phyloP scores from a whole-genome alignment of 1,140 invertebrate genomes.

The Drosophila eugracilis region DNA sequence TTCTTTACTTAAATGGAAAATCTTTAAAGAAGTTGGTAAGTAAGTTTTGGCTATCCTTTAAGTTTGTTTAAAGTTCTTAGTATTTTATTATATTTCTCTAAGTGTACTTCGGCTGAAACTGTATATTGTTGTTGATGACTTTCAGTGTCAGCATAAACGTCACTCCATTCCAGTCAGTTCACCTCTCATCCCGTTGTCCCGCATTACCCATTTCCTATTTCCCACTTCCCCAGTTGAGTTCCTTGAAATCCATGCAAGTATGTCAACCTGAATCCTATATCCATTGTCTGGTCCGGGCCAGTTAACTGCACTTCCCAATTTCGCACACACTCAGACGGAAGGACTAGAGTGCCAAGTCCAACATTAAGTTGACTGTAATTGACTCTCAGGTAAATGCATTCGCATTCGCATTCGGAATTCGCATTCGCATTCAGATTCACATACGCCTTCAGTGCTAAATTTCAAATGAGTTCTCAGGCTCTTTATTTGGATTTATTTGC shows the following conservation, averaged over 20 bases:
- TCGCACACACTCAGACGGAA: slow-evolving; percentile 2
- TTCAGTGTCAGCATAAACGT: slow-evolving; percentile 78
- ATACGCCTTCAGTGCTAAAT: slow-evolving; percentile 5
- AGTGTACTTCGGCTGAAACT: slow-evolving; percentile 11
- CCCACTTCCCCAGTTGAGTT: slow-evolving; percentile 20
- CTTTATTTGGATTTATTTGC: slow-evolving; percentile 22
- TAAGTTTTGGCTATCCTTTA: too few species aligned
- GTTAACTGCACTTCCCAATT: slow-evolving; percentile 31
- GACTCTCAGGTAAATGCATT: slow-evolving; percentile 37
- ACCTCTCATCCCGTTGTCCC: not conserved
- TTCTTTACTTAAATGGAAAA: too few species aligned
- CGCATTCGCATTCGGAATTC: slow-evolving; percentile 2
- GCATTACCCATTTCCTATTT: not conserved
- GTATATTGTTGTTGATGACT: slow-evolving; percentile 64
- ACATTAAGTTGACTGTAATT: slow-evolving; percentile 46
- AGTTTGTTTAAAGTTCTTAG: too few species aligned
- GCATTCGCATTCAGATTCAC: not conserved
- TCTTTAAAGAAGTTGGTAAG: too few species aligned
- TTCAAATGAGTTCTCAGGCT: not conserved
- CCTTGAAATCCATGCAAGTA: slow-evolving; percentile 51
- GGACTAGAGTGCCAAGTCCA: slow-evolving; percentile 43
- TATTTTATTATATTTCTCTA: not conserved
- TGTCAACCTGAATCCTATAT: slow-evolving; percentile 51
- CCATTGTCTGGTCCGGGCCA: slow-evolving; percentile 55
- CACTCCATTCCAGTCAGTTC: slow-evolving; percentile 26